Base-by-base conservation (phyloP, 1,140 invertebrate species). In the Trichoplusia ni region DNA sequence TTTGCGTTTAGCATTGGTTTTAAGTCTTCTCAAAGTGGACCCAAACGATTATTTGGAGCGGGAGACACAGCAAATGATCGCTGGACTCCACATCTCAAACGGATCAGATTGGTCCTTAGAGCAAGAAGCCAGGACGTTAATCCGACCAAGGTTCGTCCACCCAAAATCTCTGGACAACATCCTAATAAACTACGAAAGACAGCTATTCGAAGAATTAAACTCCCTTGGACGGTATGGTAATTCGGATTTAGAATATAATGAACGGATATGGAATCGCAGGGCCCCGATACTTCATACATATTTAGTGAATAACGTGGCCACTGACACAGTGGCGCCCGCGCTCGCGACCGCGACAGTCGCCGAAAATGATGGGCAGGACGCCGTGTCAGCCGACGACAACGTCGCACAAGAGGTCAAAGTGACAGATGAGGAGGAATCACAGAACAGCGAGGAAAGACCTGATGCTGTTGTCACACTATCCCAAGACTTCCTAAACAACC, bases 181-280 rank as follows among this genome's bases (percentile, higher is more conserved):
- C 35, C 82, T 95, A 40, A 79, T 95, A 0, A 94, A 94, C 74
- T 95, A 95, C 77, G 94, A 95, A 79, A 91, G 94, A 75, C 92
- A 95, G 70, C 80, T 96, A n/a, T 95, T 95, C 76, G 94, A 94
- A 64, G 95, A 96, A 69, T 84, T 96, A n/a, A 94, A 95, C 74
- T 93, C 94, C 3, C 79, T 94, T n/a, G 93, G 93, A 8, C 82
- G 90, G 2, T 86, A 85, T 61, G 76, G 69, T 8, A 64, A 79
- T 67, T 63, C 58, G 25, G 47, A 79, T 49, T 56, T 62, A 11
- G 68, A 71, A 65, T 80, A 81, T 76, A 88, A 86, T 82, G 80
- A 75, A 42, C 82, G 84, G 81, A 84, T 82, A 53, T 82, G 73
- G 75, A 75, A 77, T 75, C 82, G 80, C 79, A 70, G 73, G 49